phyloP scores from a whole-genome alignment of 2,113 vertebrate species.

The Istiophorus platypterus region DNA sequence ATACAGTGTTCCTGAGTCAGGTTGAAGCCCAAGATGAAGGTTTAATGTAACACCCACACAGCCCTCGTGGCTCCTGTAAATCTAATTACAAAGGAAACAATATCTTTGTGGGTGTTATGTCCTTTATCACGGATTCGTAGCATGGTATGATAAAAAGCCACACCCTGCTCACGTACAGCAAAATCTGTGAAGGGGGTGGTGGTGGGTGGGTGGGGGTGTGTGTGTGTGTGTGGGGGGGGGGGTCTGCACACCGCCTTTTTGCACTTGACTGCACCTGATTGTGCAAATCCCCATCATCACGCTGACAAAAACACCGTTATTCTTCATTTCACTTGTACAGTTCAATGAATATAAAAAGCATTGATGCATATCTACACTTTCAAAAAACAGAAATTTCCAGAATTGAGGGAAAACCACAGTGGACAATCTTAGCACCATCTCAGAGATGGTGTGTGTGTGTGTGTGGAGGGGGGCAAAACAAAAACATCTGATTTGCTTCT shows the following conservation, averaged over 20 bases:
- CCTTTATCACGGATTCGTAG: conserved; percentile 5
- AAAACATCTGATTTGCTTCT: conserved; percentile 5
- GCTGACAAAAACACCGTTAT: neutral
- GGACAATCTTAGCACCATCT: neutral
- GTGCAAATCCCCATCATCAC: conserved; percentile 31
- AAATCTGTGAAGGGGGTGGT: neutral
- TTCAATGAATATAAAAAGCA: neutral
- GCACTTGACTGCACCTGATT: conserved; percentile 46
- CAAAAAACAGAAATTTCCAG: neutral
- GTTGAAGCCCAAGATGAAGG: conserved; percentile 21
- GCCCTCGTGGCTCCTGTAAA: conserved; percentile 7
- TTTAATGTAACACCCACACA: conserved; percentile 3
- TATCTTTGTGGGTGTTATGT: conserved; percentile 11
- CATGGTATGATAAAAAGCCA: conserved; percentile 36
- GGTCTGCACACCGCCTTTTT: conserved; percentile 9
- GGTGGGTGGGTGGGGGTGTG: too few relatives aligned
- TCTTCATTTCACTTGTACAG: neutral
- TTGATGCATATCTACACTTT: neutral
- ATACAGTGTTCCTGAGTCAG: conserved; percentile 39
- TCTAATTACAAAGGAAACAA: conserved; percentile 34
- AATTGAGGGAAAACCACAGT: neutral
- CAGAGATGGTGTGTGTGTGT: too few relatives aligned
- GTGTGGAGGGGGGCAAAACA: neutral
- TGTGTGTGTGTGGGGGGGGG: neutral
- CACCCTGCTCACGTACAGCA: conserved; percentile 41